Base-by-base conservation (phyloP, 2,888 invertebrate species). In the Drosophila dives region DNA sequence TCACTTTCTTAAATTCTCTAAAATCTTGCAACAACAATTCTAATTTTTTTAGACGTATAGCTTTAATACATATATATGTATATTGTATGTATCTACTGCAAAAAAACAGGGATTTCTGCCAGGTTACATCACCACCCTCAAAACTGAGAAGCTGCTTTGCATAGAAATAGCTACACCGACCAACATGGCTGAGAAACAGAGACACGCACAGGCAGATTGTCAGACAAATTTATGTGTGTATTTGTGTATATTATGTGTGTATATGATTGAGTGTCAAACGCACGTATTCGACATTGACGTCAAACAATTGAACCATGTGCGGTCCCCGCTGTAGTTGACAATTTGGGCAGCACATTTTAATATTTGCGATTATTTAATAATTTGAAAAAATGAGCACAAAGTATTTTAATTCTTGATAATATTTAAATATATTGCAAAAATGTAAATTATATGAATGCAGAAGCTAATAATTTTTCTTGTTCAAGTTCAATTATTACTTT, bases 231-330 rank as follows among this genome's bases (percentile, higher is more conserved):
- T 32, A 32, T 42, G 29, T 32, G 26, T 12, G 29, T 29, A 56
- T 32, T 5, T 23, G n/a, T 38, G 29, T 40, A 55, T 15, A 45
- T 15, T 45, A 23, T 38, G 55, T 40, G 15, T 32, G 10, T 42
- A 42, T 29, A 56, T 42, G 56, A 42, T 42, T 42, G 56, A 56
- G 42, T 56, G 56, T 56, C 56, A 56, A 56, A 56, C 56, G 42
- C 56, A 56, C 56, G 42, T 56, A 56, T 56, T 42, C 56, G 56
- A 56, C 42, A 40, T 56, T 56, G 56, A 56, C 56, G 56, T 56
- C 56, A 56, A 56, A 20, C 56, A 56, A 56, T 56, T 56, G 29
- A 56, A 32, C 42, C 42, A 42, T 56, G 42, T 56, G 56, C 56
- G 11, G 56, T 38, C 12, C 38, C 17, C n/a, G 42, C 56, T 42